Conservation (phyloP, 2,113 vertebrate species). For the Nematolebias whitei region DNA sequence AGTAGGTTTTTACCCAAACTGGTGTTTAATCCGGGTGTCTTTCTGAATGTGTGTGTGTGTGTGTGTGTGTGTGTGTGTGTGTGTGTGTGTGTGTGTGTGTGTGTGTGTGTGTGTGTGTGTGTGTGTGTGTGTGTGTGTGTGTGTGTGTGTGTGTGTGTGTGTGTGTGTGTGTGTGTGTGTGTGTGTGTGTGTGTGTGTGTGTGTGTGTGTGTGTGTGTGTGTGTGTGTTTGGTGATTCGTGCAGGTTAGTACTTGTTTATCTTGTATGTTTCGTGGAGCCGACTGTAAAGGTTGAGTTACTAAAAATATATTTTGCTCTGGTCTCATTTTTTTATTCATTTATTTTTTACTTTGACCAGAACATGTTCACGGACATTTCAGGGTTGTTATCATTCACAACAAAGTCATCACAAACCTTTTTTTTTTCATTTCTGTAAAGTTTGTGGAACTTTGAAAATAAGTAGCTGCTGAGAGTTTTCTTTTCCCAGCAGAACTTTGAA, state of each 20-base stretch:
- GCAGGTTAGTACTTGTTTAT: slow-evolving; percentile 17
- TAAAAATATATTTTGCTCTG: slow-evolving; percentile 42
- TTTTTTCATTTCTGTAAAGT: background rate
- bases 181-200: background rate
- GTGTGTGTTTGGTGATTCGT: slow-evolving; percentile 1
- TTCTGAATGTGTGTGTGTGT: background rate
- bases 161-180: background rate
- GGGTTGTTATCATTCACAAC: slow-evolving; percentile 7
- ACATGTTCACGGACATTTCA: slow-evolving; percentile 30
- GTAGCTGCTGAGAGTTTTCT: slow-evolving; percentile 5
- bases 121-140: background rate
- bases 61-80: background rate
- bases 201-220: too few relatives aligned
- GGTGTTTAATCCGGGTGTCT: slow-evolving; percentile 10
- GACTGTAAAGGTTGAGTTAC: slow-evolving; percentile 44
- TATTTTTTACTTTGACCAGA: slow-evolving; percentile 29
- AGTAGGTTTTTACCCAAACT: slow-evolving; percentile 4
- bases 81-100: background rate
- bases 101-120: background rate
- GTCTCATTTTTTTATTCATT: slow-evolving; percentile 39
- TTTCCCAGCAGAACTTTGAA: background rate
- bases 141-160: background rate
- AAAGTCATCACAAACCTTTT: slow-evolving; percentile 14
- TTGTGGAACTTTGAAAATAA: slow-evolving; percentile 13
- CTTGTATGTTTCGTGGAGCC: slow-evolving; percentile 22